Conservation (phyloP, 2,797 vertebrate species). For the Eidolon dupreanum region DNA sequence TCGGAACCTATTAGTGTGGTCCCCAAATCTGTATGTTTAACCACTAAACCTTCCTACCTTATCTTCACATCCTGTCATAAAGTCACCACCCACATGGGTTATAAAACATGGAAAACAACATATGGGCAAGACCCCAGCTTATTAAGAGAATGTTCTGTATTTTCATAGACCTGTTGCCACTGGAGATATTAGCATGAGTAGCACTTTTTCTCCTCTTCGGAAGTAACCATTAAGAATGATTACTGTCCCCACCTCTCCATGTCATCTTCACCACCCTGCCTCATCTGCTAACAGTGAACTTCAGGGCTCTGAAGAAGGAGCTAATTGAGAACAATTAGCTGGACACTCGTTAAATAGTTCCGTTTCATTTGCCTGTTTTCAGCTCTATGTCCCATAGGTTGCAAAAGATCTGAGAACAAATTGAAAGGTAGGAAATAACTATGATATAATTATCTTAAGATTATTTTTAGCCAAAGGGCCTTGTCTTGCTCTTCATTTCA, state of each 20-base stretch:
- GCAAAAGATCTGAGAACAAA: not conserved
- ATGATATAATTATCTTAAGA: not conserved
- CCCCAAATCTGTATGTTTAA: not conserved
- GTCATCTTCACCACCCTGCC: not conserved
- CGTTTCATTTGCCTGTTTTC: not conserved
- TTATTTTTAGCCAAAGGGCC: not conserved
- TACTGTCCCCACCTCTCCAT: not conserved
- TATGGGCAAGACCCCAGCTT: not conserved
- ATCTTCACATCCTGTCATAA: not conserved
- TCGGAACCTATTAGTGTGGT: not conserved
- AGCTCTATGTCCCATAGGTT: not conserved
- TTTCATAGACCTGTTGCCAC: not conserved
- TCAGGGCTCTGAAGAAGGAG: not conserved
- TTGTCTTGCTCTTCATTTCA: slow-evolving; percentile 11
- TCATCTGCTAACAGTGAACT: not conserved
- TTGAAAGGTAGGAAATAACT: not conserved
- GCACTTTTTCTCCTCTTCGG: not conserved
- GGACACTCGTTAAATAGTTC: not conserved
- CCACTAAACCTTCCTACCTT: not conserved
- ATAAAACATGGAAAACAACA: not conserved
- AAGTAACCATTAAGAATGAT: not conserved
- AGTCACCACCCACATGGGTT: not conserved
- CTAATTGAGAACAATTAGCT: too few relatives aligned
- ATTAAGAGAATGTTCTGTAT: not conserved
- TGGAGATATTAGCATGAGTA: not conserved